Evolutionary conservation across 2,797 vertebrate species (phyloP).

Genomic region (Pangasius djambal): DNA sequence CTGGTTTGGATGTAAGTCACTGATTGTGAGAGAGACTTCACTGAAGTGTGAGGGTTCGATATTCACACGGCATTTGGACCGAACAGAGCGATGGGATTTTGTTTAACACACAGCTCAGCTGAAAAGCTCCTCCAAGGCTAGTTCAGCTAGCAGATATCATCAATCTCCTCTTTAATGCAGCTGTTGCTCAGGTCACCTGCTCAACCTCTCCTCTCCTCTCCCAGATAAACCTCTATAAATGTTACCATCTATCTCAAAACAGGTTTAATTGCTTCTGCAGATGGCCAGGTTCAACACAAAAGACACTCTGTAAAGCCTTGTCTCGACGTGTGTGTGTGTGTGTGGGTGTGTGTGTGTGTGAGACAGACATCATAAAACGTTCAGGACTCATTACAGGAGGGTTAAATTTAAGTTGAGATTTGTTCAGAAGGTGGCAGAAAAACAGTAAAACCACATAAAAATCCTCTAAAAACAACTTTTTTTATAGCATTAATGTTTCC

Average conservation of each 20-base stretch:
- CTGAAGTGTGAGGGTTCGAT: neutral
- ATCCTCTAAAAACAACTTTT: no score
- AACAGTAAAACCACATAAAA: no score
- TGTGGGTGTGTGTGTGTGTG: neutral
- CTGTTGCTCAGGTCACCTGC: conserved; percentile 21
- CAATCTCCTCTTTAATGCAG: conserved; percentile 36
- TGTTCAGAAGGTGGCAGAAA: no score
- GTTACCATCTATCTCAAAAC: neutral
- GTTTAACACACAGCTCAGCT: neutral
- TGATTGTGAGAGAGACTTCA: neutral
- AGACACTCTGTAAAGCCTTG: neutral
- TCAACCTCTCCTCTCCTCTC: neutral
- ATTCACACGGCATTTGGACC: neutral
- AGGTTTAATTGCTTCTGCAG: conserved; percentile 4
- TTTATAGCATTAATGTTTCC: no score
- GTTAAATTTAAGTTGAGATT: no score
- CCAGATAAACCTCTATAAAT: neutral
- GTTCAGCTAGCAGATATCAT: conserved; percentile 10
- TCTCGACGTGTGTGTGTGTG: neutral
- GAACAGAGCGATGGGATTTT: neutral
- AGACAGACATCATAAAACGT: neutral
- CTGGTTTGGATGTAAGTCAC: no score
- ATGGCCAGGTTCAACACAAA: neutral
- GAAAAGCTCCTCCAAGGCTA: neutral
- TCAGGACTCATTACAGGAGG: neutral